A percentile compares a stretch with the other conserved stretches of the same genome.
Conservation (phyloP, 2,797 vertebrate genomes). For the Anas capensis region DNA sequence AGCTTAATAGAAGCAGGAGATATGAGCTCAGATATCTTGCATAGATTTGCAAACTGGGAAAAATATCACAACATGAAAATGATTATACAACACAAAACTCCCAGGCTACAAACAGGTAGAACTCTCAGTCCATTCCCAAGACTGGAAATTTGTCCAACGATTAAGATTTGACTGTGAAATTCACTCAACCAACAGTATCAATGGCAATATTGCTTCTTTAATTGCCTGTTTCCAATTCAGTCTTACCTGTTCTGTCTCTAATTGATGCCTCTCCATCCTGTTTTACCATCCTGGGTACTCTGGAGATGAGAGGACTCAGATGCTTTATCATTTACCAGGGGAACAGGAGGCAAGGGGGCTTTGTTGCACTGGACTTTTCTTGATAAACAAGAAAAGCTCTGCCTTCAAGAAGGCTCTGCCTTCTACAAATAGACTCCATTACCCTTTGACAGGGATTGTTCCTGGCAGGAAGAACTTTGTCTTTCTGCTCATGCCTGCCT, state of each 20-base stretch:
- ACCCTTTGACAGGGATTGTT: background rate
- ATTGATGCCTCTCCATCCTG: background rate
- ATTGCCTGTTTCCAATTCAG: background rate
- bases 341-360: accelerated
- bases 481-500: background rate
- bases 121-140: background rate
- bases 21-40: background rate
- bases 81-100: background rate
- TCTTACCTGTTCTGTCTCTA: background rate
- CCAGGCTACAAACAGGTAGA: background rate
- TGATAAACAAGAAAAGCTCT: background rate
- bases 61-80: background rate
- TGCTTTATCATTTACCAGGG: accelerated
- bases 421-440: background rate
- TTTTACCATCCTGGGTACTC: background rate
- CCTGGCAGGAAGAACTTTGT: background rate
- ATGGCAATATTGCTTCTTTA: accelerated
- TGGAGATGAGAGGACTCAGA: background rate
- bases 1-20: background rate
- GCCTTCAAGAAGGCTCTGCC: background rate
- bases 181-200: background rate
- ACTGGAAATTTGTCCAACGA: accelerated
- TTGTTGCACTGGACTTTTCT: too few species aligned
- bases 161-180: background rate
- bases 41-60: background rate